Percentiles rank a stretch among this genome's conserved stretches.
Evolutionary conservation across 2,797 vertebrate species (phyloP).

Genomic region (Coranthus polyacanthus): DNA sequence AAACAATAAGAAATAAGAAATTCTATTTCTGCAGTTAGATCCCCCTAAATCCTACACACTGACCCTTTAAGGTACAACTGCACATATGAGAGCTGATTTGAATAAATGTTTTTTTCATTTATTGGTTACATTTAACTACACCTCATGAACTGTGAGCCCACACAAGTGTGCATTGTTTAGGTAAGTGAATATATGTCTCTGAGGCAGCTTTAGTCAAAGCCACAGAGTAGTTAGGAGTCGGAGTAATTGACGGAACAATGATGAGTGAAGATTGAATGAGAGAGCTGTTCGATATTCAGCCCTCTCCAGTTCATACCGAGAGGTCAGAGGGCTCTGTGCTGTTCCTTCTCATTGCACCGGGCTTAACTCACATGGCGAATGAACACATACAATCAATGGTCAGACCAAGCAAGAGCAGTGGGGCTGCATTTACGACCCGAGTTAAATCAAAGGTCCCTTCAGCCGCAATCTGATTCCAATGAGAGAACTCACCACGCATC

Average conservation of each 20-base stretch:
- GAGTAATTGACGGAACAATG: slow-evolving; percentile 77
- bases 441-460: slow-evolving; percentile 77
- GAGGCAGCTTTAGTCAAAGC: slow-evolving; percentile 41
- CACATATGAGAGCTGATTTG: slow-evolving; percentile 15
- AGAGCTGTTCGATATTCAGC: slow-evolving; percentile 72
- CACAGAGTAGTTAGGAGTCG: slow-evolving; percentile 58
- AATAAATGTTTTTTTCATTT: slow-evolving; percentile 49
- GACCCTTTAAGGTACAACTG: background rate
- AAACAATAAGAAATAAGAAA: too few relatives aligned
- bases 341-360: slow-evolving; percentile 67
- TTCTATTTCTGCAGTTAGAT: too few relatives aligned
- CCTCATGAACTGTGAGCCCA: slow-evolving; percentile 28
- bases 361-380: slow-evolving; percentile 62
- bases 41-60: too few relatives aligned
- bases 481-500: slow-evolving; percentile 46
- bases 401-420: slow-evolving; percentile 52
- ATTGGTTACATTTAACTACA: slow-evolving; percentile 47
- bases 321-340: slow-evolving; percentile 65
- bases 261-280: slow-evolving; percentile 74
- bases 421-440: slow-evolving; percentile 67
- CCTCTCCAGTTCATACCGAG: slow-evolving; percentile 55
- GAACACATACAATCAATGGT: slow-evolving; percentile 75
- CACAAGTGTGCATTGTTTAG: slow-evolving; percentile 59
- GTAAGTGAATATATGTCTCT: slow-evolving; percentile 53
- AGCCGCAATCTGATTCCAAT: slow-evolving; percentile 60